These are phyloP conservation scores for Diploptera punctata DNA, from an alignment of 2,888 invertebrate genomes.

Conservation along the genomic window DNA sequence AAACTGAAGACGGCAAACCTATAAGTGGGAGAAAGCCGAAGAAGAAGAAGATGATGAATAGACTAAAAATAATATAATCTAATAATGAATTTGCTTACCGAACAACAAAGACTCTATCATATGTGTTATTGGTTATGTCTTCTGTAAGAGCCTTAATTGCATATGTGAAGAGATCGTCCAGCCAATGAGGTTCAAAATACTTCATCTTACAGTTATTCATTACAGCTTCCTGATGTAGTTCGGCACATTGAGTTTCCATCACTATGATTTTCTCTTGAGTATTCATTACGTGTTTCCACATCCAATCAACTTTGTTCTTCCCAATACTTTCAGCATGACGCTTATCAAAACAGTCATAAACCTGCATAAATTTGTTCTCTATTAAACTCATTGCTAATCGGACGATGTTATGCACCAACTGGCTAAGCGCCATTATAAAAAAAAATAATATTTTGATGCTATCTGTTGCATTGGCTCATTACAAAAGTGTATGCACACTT, in stretches of 20 bases:
- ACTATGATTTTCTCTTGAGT: conserved; percentile 44
- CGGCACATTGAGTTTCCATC: conserved; percentile 44
- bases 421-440: too few species aligned
- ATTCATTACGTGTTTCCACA: conserved; percentile 41
- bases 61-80: too few species aligned
- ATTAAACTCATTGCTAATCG: background rate
- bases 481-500: too few species aligned
- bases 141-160: conserved; percentile 38
- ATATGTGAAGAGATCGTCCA: conserved; percentile 40
- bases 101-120: conserved; percentile 33
- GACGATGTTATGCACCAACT: background rate
- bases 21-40: too few species aligned
- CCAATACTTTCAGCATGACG: conserved; percentile 43
- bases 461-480: too few species aligned
- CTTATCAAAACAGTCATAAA: conserved; percentile 48
- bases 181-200: conserved; percentile 39
- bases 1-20: too few species aligned
- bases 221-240: conserved; percentile 36
- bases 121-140: conserved; percentile 28
- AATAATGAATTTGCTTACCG: too few species aligned
- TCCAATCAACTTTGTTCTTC: conserved; percentile 44
- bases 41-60: too few species aligned
- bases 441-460: too few species aligned
- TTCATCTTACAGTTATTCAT: conserved; percentile 14
- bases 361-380: conserved; percentile 40